A percentile compares a stretch with the other conserved stretches of the same genome.
phyloP scores from a whole-genome alignment of 2,888 invertebrate species.

The Synanthedon formicaeformis region DNA sequence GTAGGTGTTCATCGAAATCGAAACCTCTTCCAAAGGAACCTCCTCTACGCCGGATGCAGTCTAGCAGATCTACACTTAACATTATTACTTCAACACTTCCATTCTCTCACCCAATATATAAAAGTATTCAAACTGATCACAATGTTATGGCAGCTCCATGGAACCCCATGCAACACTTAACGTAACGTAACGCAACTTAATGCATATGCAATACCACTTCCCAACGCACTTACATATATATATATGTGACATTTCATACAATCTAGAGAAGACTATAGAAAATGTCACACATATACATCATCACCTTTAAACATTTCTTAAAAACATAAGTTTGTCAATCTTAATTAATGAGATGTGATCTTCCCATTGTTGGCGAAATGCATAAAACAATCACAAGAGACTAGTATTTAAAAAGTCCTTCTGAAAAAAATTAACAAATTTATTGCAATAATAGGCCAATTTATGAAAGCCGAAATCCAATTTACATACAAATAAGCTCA shows the following conservation, averaged over 20 bases:
- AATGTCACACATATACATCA: conserved; percentile 54
- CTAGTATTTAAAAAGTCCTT: conserved; percentile 61
- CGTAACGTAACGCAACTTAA: conserved; percentile 5
- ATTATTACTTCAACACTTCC: conserved; percentile 52
- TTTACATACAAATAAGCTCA: conserved; percentile 55
- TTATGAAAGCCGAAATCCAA: too few relatives aligned
- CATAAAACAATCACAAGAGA: conserved; percentile 65
- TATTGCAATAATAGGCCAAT: conserved; percentile 59
- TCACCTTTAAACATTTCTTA: conserved; percentile 12
- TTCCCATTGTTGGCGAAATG: conserved; percentile 62
- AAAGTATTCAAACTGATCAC: conserved; percentile 71
- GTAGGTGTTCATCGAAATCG: conserved; percentile 3
- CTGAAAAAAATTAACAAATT: conserved; percentile 24
- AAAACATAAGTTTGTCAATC: conserved; percentile 46
- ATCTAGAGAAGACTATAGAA: conserved; percentile 10
- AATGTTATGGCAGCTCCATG: conserved; percentile 66
- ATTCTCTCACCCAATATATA: conserved; percentile 59
- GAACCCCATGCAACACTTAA: conserved; percentile 63
- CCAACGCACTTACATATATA: conserved; percentile 41
- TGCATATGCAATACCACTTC: not conserved
- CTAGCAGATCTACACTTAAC: conserved; percentile 68
- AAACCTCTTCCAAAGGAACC: conserved; percentile 53
- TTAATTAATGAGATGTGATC: conserved; percentile 66
- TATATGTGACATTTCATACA: conserved; percentile 54
- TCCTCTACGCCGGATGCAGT: conserved; percentile 49